A percentile compares a stretch with the other conserved stretches of the same genome.
Evolutionary conservation across 2,797 vertebrate genomes (phyloP).

Genomic region (Podarcis siculus): DNA sequence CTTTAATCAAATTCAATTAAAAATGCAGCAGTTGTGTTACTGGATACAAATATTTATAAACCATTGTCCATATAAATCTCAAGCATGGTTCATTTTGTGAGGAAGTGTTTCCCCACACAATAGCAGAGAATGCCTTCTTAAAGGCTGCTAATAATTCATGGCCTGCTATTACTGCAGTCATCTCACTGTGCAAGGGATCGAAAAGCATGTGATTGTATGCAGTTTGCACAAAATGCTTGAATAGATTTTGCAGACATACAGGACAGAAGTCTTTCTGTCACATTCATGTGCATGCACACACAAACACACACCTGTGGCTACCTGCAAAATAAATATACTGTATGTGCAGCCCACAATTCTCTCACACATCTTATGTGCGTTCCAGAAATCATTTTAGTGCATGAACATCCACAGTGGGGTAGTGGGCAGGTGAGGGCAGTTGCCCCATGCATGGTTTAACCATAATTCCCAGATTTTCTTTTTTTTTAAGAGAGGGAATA

Average conservation of each 20-base stretch:
- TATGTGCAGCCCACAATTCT: too few relatives aligned
- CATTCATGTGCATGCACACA: neutral
- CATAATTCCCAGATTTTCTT: too few relatives aligned
- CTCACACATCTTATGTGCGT: neutral
- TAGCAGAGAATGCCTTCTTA: neutral
- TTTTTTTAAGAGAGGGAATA: too few relatives aligned
- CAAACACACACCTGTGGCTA: neutral
- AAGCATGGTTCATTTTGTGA: neutral
- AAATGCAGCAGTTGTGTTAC: neutral
- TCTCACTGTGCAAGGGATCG: neutral
- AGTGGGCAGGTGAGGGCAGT: too few relatives aligned
- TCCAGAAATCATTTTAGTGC: neutral
- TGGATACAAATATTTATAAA: slow-evolving; percentile 7
- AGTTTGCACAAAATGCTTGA: neutral
- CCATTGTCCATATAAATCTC: neutral
- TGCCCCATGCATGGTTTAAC: neutral
- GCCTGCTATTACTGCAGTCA: neutral
- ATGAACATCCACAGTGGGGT: too few relatives aligned
- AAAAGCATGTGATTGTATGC: neutral
- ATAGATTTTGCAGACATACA: neutral
- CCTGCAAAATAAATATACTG: neutral
- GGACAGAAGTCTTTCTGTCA: neutral
- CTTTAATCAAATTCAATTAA: slow-evolving; percentile 6
- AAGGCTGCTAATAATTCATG: neutral
- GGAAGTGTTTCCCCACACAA: neutral